Base-by-base conservation (phyloP, 1,140 invertebrate species). In the Globodera ellingtonae region DNA sequence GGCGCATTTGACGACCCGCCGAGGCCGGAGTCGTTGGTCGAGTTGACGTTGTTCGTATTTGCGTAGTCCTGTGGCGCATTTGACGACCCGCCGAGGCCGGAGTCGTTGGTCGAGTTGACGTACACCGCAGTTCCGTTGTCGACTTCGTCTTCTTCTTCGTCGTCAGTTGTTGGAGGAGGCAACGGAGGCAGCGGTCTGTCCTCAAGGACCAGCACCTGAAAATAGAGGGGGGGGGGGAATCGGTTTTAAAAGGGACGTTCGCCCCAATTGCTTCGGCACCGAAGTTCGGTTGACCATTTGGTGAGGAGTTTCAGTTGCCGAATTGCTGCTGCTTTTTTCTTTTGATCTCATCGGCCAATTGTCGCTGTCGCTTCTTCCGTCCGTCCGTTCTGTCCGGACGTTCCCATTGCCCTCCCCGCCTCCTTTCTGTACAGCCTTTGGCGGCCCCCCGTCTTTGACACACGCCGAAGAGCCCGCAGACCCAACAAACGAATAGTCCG, bases 1-100 rank as follows among this genome's bases (percentile, higher is more conserved):
- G 80, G 67, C 48, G 75, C 74, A 71, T 77, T 77, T 46, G 84
- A 78, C 50, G 80, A 78, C 44, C 83, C 82, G 74, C 86, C 74
- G 18, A 83, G 59, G 9, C 74, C 65, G 52, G 71, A 72, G 71
- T 79, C 80, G 78, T 82, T 80, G 18, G 79, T 75, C 21, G n/a
- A n/a, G n/a, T n/a, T n/a, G n/a, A 88, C 87, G 86, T 15, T 73
- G 44, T 84, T 69, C 9, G 88, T 82, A 70, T 88, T 88, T 35
- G 87, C 86, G 74, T 88, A 88, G 48, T 88, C 87, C 52, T 86
- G 80, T 21, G 80, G 67, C 48, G 75, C 74, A 71, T 77, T 77
- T 46, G 84, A 78, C 50, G 80, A 78, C 44, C 83, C 82, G 74
- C 86, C 74, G 18, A 83, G 59, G 9, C 74, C 65, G 52, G 71